Percentiles rank a stretch among this genome's conserved stretches.
phyloP scores from a whole-genome alignment of 2,888 invertebrate genomes.

The Leptinotarsa rubiginosa region DNA sequence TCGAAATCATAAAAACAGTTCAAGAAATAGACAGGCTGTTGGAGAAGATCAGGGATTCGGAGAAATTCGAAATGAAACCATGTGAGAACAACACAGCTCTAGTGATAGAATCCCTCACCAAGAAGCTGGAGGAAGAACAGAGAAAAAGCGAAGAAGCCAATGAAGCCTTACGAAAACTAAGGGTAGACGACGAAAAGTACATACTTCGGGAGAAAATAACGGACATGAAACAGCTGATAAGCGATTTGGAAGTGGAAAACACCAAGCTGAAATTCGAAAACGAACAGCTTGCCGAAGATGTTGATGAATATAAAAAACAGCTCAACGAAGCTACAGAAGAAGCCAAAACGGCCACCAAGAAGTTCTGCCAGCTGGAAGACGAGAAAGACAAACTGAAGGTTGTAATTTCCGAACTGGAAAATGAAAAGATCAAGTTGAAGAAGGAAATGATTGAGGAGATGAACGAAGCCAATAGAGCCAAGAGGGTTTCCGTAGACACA shows the following conservation, averaged over 20 bases:
- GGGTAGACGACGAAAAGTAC: conserved; percentile 52
- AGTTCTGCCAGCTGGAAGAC: conserved; percentile 46
- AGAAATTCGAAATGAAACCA: conserved; percentile 44
- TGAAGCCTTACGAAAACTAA: conserved; percentile 48
- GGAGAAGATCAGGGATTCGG: conserved; percentile 46
- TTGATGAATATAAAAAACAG: conserved; percentile 48
- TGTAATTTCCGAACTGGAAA: conserved; percentile 48
- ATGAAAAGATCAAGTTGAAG: conserved; percentile 50
- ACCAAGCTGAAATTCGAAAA: conserved; percentile 51
- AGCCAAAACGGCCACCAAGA: conserved; percentile 40
- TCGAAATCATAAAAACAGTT: conserved; percentile 47
- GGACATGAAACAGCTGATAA: conserved; percentile 51
- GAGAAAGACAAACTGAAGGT: conserved; percentile 49
- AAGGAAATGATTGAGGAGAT: conserved; percentile 54
- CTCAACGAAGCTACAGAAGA: conserved; percentile 44
- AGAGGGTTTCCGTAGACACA: conserved; percentile 51
- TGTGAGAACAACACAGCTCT: conserved; percentile 44
- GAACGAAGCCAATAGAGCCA: conserved; percentile 53
- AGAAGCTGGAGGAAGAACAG: conserved; percentile 51
- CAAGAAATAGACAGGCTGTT: conserved; percentile 49
- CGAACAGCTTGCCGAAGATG: conserved; percentile 48
- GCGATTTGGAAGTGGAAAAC: conserved; percentile 52
- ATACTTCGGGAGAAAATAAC: conserved; percentile 50
- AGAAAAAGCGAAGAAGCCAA: conserved; percentile 44
- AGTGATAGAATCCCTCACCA: conserved; percentile 42